These are phyloP conservation scores for Micromys minutus DNA, from an alignment of 2,113 vertebrate genomes.

Conservation along the genomic window DNA sequence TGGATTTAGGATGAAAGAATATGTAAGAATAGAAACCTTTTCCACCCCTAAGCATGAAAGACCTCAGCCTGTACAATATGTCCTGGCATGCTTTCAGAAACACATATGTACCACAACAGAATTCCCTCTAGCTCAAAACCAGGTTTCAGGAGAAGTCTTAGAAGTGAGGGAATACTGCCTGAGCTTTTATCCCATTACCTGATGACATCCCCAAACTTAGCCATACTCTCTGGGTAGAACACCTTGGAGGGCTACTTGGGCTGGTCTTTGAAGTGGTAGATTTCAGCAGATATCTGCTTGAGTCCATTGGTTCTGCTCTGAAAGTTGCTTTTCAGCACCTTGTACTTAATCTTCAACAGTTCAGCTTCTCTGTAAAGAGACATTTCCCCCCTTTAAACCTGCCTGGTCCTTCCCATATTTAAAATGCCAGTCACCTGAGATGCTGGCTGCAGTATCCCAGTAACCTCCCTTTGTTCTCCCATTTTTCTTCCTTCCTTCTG, in stretches of 20 bases:
- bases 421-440: neutral
- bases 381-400: neutral
- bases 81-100: slow-evolving; percentile 67
- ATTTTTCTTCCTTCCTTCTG: neutral
- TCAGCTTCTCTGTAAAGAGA: neutral
- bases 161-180: slow-evolving; percentile 19
- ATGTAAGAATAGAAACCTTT: slow-evolving; percentile 43
- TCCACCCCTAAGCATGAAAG: slow-evolving; percentile 61
- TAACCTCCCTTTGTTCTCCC: neutral
- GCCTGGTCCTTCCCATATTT: neutral
- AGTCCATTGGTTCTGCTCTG: neutral
- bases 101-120: slow-evolving; percentile 52
- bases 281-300: slow-evolving; percentile 6
- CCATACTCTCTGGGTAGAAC: neutral
- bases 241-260: neutral
- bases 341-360: neutral
- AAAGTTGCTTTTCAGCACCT: neutral
- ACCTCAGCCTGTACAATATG: slow-evolving; percentile 46
- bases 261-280: slow-evolving; percentile 13
- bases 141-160: slow-evolving; percentile 40
- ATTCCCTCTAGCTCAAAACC: slow-evolving; percentile 57
- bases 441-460: neutral
- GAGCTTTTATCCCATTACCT: slow-evolving; percentile 57
- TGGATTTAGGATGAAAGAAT: slow-evolving; percentile 67
- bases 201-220: slow-evolving; percentile 19